phyloP scores from a whole-genome alignment of 2,888 invertebrate species.

The Hofmannophila pseudospretella region DNA sequence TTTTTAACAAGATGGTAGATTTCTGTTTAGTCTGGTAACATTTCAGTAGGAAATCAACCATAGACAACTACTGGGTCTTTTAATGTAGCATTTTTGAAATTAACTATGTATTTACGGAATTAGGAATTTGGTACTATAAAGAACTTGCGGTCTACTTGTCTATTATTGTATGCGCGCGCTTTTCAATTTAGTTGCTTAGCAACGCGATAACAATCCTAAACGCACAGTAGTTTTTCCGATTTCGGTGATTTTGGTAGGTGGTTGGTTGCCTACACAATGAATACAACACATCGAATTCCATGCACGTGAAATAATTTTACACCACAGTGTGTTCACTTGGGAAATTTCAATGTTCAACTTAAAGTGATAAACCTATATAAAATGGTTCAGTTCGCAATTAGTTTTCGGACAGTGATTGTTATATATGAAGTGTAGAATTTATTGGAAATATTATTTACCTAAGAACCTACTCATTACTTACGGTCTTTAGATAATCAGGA shows the following conservation, averaged over 20 bases:
- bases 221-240: constrained; percentile 41
- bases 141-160: constrained; percentile 12
- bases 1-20: too few relatives aligned
- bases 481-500: too few relatives aligned
- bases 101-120: background rate
- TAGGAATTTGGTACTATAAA: background rate
- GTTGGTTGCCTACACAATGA: constrained; percentile 18
- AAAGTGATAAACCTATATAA: too few relatives aligned
- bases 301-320: constrained; percentile 6
- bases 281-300: constrained; percentile 2
- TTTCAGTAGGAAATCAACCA: too few relatives aligned
- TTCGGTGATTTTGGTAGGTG: constrained; percentile 32
- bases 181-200: constrained; percentile 68
- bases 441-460: too few relatives aligned
- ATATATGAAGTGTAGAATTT: too few relatives aligned
- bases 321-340: background rate
- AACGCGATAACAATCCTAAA: constrained; percentile 46
- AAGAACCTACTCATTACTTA: too few relatives aligned
- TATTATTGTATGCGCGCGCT: constrained; percentile 48
- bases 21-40: too few relatives aligned
- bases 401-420: constrained; percentile 5
- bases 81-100: too few relatives aligned
- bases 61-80: background rate
- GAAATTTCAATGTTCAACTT: background rate
- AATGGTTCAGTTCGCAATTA: constrained; percentile 1